Evolutionary conservation across 2,113 vertebrate species (phyloP), one percentile per base, ranked within the genome.

Genomic region (Elachura formosa): DNA sequence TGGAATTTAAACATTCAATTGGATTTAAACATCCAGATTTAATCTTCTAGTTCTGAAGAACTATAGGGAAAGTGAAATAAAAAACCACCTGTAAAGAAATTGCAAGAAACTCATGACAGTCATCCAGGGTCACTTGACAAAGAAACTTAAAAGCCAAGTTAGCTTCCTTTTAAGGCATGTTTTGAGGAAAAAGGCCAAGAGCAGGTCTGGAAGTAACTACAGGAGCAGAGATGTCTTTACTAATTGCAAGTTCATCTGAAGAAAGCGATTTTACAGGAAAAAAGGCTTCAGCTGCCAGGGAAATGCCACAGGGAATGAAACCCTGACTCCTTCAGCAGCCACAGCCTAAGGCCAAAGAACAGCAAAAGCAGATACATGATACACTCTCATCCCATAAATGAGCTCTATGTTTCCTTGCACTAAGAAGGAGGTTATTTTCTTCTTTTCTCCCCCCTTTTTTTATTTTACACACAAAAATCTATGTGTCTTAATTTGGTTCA

Each of bases 241-340:
- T 85, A 83, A 82, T 73, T 92, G 28, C 33, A 76, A 88, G 45
- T 80, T 80, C 45, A 54, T 38, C 54, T 62, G 36, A 92, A 93
- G 34, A 77, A 40, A 20, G 6, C 72, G 64, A 68, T 24, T 91
- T 89, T 75, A 75, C 24, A 85, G 28, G 54, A 75, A 40, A 78
- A 64, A 89, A 74, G 29, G 43, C 11, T 93, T 90, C 72, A 4
- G 1, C 41, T 69, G 33, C 4, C 63, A 69, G 40, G 45, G 63
- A 90, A 95, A 81, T 58, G 58, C 52, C 67, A 59, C 26, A 79
- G 66, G 29, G 43, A 85, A 56, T 0, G 2, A 75, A 82, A 26
- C 25, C 25, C 31, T 56, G 40, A 73, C 31, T 64, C 41, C 40
- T 62, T 58, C 29, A 69, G 24, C 84, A 90, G 25, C 6, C n/a